These are phyloP conservation scores for Pseudoips prasinana DNA, from an alignment of 2,888 invertebrate genomes.

Conservation along the genomic window DNA sequence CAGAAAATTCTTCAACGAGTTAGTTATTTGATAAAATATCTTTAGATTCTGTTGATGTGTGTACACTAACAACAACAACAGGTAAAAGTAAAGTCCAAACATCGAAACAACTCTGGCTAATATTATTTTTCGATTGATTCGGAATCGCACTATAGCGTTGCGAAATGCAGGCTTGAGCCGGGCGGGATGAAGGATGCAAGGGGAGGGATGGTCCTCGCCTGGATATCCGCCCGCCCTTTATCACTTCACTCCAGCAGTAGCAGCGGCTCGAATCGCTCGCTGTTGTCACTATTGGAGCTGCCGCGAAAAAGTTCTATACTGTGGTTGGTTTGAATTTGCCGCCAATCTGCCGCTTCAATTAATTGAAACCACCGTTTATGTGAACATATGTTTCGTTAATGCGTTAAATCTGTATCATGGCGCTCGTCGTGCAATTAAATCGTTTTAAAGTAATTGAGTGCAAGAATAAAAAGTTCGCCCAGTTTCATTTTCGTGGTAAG, in stretches of 20 bases:
- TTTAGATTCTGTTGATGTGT: no score
- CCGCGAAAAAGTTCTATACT: neutral
- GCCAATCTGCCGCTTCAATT: neutral
- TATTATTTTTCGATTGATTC: neutral
- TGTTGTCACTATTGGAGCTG: neutral
- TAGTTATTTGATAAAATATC: no score
- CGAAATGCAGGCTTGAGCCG: neutral
- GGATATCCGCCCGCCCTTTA: conserved; percentile 42
- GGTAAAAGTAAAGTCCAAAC: no score
- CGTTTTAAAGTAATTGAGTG: conserved; percentile 86
- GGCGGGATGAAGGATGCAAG: conserved; percentile 52
- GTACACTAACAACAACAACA: no score
- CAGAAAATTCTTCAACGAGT: no score
- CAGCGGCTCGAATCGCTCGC: conserved; percentile 21
- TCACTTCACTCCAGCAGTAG: conserved; percentile 35
- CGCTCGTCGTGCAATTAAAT: conserved; percentile 85
- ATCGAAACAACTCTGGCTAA: no score
- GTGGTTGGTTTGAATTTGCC: neutral
- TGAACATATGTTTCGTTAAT: no score
- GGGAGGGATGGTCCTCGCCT: conserved; percentile 38
- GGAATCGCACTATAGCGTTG: neutral
- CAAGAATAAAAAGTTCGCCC: conserved; percentile 85
- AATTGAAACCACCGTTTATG: no score
- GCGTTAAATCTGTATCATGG: conserved; percentile 70
- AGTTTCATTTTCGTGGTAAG: conserved; percentile 90